A percentile compares a stretch with the other conserved stretches of the same genome.
Conservation (phyloP, 2,797 vertebrate species). For the Adelosebastes latens region DNA sequence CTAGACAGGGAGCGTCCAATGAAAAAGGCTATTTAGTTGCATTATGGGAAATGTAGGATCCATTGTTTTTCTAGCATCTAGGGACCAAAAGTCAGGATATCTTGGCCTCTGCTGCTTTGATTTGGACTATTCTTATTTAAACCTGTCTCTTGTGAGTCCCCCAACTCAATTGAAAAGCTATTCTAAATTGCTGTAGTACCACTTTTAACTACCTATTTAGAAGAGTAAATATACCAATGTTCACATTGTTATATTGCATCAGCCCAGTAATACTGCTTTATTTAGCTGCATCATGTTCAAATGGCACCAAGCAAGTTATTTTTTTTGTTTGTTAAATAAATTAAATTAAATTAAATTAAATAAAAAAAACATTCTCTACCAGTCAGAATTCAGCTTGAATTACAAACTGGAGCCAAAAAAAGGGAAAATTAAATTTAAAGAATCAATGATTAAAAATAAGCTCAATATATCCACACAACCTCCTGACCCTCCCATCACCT, state of each 20-base stretch:
- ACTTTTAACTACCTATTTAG: neutral
- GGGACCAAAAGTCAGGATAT: neutral
- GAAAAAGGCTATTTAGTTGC: neutral
- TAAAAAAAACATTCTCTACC: neutral
- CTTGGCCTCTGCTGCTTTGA: neutral
- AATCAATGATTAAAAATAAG: neutral
- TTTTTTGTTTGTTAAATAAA: no score
- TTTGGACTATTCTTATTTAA: neutral
- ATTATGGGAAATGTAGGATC: neutral
- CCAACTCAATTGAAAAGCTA: neutral
- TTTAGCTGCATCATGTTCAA: neutral
- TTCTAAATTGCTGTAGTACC: neutral
- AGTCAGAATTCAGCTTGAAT: neutral
- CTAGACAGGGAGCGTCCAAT: neutral
- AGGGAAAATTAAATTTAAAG: neutral
- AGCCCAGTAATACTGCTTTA: neutral
- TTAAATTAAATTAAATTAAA: no score
- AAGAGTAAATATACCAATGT: neutral
- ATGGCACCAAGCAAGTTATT: neutral
- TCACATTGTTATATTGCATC: neutral
- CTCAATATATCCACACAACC: neutral
- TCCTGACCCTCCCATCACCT: constrained; percentile 16
- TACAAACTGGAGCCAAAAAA: neutral
- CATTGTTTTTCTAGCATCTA: neutral
- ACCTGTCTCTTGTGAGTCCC: neutral